phyloP scores from a whole-genome alignment of 2,113 vertebrate genomes.

The Notechis scutatus region DNA sequence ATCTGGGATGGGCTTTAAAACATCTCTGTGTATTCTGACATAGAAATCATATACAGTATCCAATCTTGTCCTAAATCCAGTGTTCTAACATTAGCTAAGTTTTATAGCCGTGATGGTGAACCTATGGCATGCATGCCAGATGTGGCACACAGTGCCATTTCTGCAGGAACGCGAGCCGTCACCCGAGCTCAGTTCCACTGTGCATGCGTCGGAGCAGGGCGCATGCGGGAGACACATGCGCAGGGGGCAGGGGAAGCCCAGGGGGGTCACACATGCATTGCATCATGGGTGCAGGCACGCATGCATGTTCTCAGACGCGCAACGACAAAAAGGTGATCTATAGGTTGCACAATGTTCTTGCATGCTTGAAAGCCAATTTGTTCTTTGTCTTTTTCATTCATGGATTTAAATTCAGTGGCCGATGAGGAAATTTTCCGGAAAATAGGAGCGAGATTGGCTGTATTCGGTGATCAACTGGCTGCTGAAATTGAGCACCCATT shows the following conservation, averaged over 20 bases:
- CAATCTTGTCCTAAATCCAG: not conserved
- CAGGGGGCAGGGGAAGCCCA: no score
- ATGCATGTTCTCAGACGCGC: no score
- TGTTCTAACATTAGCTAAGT: not conserved
- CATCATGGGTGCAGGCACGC: no score
- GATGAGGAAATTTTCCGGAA: conserved; percentile 57
- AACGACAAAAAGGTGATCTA: no score
- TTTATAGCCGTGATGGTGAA: no score
- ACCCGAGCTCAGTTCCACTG: no score
- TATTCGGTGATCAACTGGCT: conserved; percentile 67
- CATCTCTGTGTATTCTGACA: not conserved
- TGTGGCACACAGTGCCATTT: no score
- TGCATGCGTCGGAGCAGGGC: no score
- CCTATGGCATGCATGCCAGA: no score
- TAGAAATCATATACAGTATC: not conserved
- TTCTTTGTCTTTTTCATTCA: not conserved
- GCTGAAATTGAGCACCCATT: conserved; percentile 44
- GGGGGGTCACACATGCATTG: no score
- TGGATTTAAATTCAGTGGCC: conserved; percentile 17
- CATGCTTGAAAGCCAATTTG: not conserved
- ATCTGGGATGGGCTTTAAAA: not conserved
- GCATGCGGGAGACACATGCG: no score
- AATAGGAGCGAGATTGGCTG: conserved; percentile 65
- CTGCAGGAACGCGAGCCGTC: no score
- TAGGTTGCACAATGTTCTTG: not conserved